These are phyloP conservation scores for Nasonovia ribisnigri DNA, from an alignment of 2,888 invertebrate genomes.

Conservation along the genomic window DNA sequence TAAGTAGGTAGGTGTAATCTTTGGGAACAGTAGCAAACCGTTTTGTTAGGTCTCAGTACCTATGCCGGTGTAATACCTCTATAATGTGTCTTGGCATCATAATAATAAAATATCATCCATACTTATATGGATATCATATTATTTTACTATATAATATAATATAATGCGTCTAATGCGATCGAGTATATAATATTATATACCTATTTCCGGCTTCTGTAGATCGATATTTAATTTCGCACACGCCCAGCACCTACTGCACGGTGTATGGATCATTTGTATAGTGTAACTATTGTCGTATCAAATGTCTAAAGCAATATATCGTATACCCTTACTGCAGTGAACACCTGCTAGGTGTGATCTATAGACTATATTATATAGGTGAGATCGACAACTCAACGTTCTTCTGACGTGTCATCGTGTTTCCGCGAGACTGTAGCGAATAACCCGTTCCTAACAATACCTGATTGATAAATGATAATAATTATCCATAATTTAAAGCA, in stretches of 20 bases:
- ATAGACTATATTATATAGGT: not conserved
- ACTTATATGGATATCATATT: not conserved
- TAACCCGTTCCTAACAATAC: not conserved
- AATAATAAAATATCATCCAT: not conserved
- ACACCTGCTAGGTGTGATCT: not conserved
- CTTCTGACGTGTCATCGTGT: not conserved
- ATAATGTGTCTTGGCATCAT: not conserved
- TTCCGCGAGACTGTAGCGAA: not conserved
- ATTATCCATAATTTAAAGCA: not conserved
- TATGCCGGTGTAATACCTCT: not conserved
- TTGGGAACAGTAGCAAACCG: conserved; percentile 2
- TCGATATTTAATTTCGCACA: not conserved
- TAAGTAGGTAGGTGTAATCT: not conserved
- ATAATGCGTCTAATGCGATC: not conserved
- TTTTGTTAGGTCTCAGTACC: conserved; percentile 21
- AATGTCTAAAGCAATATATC: not conserved
- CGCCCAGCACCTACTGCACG: not conserved
- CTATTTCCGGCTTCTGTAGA: conserved; percentile 24
- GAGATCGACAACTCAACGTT: not conserved
- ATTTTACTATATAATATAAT: not conserved
- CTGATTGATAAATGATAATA: not conserved
- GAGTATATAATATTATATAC: not conserved
- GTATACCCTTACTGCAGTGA: not conserved
- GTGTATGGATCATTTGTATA: not conserved
- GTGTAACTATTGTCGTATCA: not conserved